These are phyloP conservation scores for Pherbina coryleti DNA, from an alignment of 2,888 invertebrate genomes.

Conservation along the genomic window DNA sequence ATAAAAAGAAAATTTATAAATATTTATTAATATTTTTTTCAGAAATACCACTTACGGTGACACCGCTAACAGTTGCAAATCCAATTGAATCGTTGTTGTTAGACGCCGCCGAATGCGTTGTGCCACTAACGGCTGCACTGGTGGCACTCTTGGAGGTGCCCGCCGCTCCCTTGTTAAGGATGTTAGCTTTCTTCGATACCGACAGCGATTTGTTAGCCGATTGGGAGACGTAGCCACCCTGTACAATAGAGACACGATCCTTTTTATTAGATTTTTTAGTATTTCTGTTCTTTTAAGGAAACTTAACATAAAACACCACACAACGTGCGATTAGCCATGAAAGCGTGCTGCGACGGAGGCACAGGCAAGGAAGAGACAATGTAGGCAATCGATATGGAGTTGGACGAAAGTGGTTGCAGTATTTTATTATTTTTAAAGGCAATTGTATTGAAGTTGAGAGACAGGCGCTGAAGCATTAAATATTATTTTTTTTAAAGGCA, in stretches of 20 bases:
- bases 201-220: slow-evolving; percentile 74
- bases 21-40: not conserved
- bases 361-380: slow-evolving; percentile 5
- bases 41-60: slow-evolving; percentile 54
- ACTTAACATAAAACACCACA: slow-evolving; percentile 63
- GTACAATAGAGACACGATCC: slow-evolving; percentile 79
- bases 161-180: slow-evolving; percentile 78
- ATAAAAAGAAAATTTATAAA: slow-evolving; percentile 3
- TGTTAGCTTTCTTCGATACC: slow-evolving; percentile 83
- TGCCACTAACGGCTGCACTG: slow-evolving; percentile 50
- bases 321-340: slow-evolving; percentile 63
- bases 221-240: slow-evolving; percentile 76
- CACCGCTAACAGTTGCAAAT: slow-evolving; percentile 47
- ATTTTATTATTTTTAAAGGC: not conserved
- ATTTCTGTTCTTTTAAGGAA: slow-evolving; percentile 59
- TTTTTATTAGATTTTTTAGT: slow-evolving; percentile 70
- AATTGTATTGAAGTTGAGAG: not conserved
- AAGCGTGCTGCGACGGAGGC: slow-evolving; percentile 45
- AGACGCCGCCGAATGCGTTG: slow-evolving; percentile 55
- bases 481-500: not conserved
- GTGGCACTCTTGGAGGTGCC: slow-evolving; percentile 67
- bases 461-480: not conserved
- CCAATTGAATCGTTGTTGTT: slow-evolving; percentile 57
- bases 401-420: slow-evolving; percentile 7
- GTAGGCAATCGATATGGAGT: not conserved